phyloP scores from a whole-genome alignment of 2,888 invertebrate genomes.

The Phaonia tiefii region DNA sequence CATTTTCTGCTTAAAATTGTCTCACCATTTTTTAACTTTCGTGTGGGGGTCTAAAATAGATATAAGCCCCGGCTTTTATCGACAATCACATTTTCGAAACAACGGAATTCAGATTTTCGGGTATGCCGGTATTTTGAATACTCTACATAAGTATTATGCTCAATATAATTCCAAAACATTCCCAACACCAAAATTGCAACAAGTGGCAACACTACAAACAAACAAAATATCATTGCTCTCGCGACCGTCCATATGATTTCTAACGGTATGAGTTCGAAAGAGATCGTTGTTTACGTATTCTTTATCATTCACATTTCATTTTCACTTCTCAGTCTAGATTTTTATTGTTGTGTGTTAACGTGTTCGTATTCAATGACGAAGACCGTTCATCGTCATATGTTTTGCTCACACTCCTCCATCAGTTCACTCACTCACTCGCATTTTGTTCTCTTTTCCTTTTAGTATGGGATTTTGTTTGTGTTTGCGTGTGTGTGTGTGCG shows the following conservation, averaged over 20 bases:
- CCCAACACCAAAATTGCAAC: neutral
- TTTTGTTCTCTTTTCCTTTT: conserved; percentile 10
- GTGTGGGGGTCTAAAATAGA: too few relatives aligned
- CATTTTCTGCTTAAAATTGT: too few relatives aligned
- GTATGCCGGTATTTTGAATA: too few relatives aligned
- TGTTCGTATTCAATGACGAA: conserved; percentile 24
- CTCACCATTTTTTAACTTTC: too few relatives aligned
- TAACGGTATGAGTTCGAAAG: conserved; percentile 26
- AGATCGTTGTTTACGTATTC: conserved; percentile 43
- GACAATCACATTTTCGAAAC: too few relatives aligned
- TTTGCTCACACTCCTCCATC: conserved; percentile 1
- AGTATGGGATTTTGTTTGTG: conserved; percentile 24
- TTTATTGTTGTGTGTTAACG: neutral
- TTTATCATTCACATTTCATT: conserved; percentile 41
- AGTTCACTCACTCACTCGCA: neutral
- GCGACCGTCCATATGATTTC: neutral
- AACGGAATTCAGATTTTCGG: too few relatives aligned
- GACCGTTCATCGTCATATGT: conserved; percentile 13
- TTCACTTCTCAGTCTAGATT: conserved; percentile 16
- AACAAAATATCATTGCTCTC: neutral
- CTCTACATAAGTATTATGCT: too few relatives aligned
- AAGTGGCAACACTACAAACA: conserved; percentile 49
- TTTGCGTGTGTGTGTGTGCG: too few relatives aligned
- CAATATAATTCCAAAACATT: too few relatives aligned
- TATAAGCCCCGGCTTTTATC: too few relatives aligned